Conservation (phyloP, 1,140 invertebrate genomes). For the Metaphire vulgaris region DNA sequence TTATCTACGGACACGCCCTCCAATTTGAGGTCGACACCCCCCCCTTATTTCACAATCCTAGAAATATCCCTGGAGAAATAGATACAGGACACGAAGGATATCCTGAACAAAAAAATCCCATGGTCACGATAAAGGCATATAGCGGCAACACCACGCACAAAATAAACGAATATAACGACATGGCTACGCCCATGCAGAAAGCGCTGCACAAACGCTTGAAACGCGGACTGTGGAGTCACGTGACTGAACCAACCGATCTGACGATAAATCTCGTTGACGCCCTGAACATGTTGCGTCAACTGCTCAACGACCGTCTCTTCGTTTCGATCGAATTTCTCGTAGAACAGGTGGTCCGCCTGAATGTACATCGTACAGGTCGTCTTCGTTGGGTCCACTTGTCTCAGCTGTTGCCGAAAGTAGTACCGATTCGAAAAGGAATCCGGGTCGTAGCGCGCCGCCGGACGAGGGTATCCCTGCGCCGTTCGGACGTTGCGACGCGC, state of each 20-base stretch:
- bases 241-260: conserved; percentile 71
- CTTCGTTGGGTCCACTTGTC: conserved; percentile 67
- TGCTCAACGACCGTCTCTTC: conserved; percentile 91
- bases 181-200: too few species aligned
- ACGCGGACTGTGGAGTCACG: too few species aligned
- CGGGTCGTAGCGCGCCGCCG: not conserved
- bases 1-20: too few species aligned
- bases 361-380: conserved; percentile 80
- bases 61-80: too few species aligned
- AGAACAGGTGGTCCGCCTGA: conserved; percentile 91
- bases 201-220: too few species aligned
- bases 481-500: not conserved
- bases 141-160: too few species aligned
- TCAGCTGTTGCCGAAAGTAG: conserved; percentile 53
- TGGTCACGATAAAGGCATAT: too few species aligned
- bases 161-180: too few species aligned
- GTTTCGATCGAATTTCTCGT: conserved; percentile 80
- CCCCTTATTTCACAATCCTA: too few species aligned
- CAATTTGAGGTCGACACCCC: too few species aligned
- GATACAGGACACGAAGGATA: too few species aligned
- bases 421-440: not conserved
- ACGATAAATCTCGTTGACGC: conserved; percentile 85
- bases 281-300: conserved; percentile 86
- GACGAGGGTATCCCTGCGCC: not conserved
- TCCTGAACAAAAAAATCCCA: too few species aligned